These are phyloP conservation scores for Pelodiscus sinensis DNA, from an alignment of 2,113 vertebrate genomes.

Conservation along the genomic window DNA sequence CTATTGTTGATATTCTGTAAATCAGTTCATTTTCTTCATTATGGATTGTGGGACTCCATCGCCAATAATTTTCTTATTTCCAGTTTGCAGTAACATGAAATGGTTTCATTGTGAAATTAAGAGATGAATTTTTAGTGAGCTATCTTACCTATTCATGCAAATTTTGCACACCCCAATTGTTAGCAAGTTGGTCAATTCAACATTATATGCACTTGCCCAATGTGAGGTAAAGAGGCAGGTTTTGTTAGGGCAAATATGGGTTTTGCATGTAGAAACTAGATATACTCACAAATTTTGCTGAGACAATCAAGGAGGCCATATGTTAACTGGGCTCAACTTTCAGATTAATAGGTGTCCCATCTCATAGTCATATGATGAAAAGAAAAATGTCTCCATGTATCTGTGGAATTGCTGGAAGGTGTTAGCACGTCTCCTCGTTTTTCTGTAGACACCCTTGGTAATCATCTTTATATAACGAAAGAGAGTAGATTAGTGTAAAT, in stretches of 20 bases:
- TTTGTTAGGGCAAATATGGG: not conserved
- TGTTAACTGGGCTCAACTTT: not conserved
- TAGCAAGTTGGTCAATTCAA: not conserved
- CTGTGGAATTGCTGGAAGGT: not conserved
- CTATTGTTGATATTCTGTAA: not conserved
- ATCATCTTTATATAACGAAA: not conserved
- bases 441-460: not conserved
- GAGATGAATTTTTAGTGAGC: not conserved
- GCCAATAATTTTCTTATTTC: not conserved
- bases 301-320: not conserved
- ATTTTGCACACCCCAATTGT: not conserved
- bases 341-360: not conserved
- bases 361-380: not conserved
- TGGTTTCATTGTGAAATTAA: slow-evolving; percentile 1
- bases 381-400: not conserved
- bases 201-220: not conserved
- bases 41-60: not conserved
- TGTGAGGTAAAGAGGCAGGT: not conserved
- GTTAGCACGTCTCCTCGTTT: not conserved
- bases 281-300: not conserved
- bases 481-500: not conserved
- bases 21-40: not conserved
- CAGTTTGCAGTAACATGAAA: not conserved
- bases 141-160: not conserved
- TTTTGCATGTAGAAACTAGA: not conserved